Conservation (phyloP, 2,797 vertebrate genomes). For the Rhinella marina region DNA sequence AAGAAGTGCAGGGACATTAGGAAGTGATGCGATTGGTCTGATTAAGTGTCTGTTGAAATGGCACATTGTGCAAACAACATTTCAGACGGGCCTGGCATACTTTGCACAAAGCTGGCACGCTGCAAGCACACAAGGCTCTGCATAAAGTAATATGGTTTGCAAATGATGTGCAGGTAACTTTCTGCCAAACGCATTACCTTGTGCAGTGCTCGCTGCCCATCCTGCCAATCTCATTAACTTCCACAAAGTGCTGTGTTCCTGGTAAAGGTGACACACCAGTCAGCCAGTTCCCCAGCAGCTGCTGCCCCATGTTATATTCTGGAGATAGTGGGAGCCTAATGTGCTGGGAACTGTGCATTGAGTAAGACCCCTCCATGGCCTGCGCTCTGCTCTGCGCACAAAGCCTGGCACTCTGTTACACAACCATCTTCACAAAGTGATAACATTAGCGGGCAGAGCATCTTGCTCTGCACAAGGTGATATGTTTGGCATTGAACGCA, state of each 20-base stretch:
- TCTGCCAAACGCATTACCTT: constrained; percentile 34
- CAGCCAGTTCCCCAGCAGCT: constrained; percentile 15
- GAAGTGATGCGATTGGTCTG: background rate
- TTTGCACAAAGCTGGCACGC: constrained; percentile 36
- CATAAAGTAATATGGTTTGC: constrained; percentile 58
- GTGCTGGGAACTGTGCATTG: constrained; percentile 18
- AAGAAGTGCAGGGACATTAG: constrained; percentile 4
- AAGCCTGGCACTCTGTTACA: constrained; percentile 18
- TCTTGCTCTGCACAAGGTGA: constrained; percentile 45
- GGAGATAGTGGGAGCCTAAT: constrained; percentile 11
- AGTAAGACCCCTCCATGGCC: background rate
- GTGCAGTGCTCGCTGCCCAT: constrained; percentile 27
- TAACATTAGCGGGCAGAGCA: constrained; percentile 23
- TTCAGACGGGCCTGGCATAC: constrained; percentile 12
- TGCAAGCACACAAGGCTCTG: constrained; percentile 39
- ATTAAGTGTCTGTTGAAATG: background rate
- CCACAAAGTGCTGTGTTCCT: constrained; percentile 20
- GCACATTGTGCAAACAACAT: constrained; percentile 28
- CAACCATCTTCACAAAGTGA: constrained; percentile 21
- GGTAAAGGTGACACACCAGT: constrained; percentile 38
- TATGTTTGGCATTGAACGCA: constrained; percentile 12
- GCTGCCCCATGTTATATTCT: background rate
- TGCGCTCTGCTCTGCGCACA: constrained; percentile 16
- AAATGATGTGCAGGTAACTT: background rate
- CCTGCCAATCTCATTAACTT: constrained; percentile 44